Conservation (phyloP, 2,888 invertebrate genomes). For the Gymnoscelis rufifasciata region DNA sequence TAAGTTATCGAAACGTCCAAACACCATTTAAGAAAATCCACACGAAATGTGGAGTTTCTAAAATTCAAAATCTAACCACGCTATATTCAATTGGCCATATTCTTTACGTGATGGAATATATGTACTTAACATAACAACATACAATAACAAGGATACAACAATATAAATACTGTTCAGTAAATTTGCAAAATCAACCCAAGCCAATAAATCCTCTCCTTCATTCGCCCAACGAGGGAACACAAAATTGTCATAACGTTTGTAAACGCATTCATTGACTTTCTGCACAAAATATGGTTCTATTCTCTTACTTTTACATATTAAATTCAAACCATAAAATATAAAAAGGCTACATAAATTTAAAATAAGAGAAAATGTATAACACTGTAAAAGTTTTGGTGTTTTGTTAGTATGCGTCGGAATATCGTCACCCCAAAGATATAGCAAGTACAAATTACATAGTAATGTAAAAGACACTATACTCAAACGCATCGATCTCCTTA, state of each 20-base stretch:
- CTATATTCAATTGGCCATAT: neutral
- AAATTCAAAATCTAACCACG: neutral
- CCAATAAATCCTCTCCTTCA: neutral
- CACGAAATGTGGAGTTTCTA: no score
- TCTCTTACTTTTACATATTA: neutral
- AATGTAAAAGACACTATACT: neutral
- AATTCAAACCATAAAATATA: neutral
- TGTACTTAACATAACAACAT: neutral
- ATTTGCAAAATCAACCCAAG: neutral
- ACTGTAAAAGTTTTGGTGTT: neutral
- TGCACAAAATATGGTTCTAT: neutral
- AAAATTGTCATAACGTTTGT: neutral
- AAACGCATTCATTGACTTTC: neutral
- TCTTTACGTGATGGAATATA: neutral
- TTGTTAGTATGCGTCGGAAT: neutral
- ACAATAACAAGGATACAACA: neutral
- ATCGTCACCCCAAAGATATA: neutral
- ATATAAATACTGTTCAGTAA: neutral
- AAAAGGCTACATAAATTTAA: neutral
- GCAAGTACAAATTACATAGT: neutral
- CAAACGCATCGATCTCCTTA: neutral
- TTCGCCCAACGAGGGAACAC: neutral
- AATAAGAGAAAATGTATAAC: neutral
- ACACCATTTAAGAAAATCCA: no score
- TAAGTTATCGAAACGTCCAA: no score